A percentile compares a stretch with the other conserved stretches of the same genome.
These are phyloP conservation scores for Callospermophilus lateralis DNA, from an alignment of 2,113 vertebrate species.

Conservation along the genomic window DNA sequence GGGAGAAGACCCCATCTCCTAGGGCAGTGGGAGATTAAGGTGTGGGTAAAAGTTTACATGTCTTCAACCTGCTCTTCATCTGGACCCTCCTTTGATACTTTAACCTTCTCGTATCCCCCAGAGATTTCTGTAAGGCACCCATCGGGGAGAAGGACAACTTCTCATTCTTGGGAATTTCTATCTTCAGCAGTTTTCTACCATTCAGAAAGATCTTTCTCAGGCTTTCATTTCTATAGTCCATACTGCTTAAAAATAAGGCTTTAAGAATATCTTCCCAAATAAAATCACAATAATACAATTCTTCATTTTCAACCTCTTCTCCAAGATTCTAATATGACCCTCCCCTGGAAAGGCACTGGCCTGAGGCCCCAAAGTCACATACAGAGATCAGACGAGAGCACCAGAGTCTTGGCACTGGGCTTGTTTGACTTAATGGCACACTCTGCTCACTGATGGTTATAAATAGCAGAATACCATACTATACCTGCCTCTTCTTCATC, in stretches of 20 bases:
- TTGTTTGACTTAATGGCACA: background rate
- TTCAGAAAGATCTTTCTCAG: slow-evolving; percentile 28
- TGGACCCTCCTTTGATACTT: background rate
- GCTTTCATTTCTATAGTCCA: background rate
- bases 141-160: background rate
- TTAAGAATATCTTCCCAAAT: background rate
- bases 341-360: background rate
- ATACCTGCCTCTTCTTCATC: background rate
- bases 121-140: background rate
- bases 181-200: background rate
- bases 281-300: background rate
- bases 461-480: background rate
- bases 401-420: fast-evolving
- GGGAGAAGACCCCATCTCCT: background rate
- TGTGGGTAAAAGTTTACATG: background rate
- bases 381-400: background rate
- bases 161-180: background rate
- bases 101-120: background rate
- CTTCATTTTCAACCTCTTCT: background rate
- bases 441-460: background rate
- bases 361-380: background rate
- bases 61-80: background rate
- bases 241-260: background rate
- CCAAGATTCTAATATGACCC: background rate
- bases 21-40: background rate